phyloP scores from a whole-genome alignment of 92 coral and sea anemone species.

The Nematostella vectensis region DNA sequence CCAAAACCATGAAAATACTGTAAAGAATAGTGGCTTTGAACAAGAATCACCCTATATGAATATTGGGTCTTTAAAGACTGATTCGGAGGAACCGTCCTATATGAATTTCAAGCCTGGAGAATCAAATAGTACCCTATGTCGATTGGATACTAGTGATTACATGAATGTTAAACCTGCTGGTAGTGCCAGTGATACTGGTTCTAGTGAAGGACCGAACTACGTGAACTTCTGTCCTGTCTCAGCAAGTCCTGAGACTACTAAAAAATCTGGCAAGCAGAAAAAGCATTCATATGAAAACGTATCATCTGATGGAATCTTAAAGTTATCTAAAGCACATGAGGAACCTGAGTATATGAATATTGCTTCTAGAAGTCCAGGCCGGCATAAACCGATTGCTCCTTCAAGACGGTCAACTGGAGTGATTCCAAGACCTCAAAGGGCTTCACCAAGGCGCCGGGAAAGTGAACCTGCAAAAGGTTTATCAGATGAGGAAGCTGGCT shows the following conservation, averaged over 20 bases:
- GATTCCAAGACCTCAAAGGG: slow-evolving; percentile 2
- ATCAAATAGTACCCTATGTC: background rate
- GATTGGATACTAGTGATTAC: slow-evolving; percentile 17
- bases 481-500: slow-evolving; percentile 18
- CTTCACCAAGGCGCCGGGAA: slow-evolving; percentile 30
- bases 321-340: slow-evolving; percentile 25
- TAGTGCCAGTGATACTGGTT: background rate
- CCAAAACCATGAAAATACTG: too few relatives aligned
- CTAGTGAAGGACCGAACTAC: slow-evolving; percentile 18
- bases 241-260: background rate
- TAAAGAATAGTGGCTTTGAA: too few relatives aligned
- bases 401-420: slow-evolving; percentile 6
- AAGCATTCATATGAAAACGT: slow-evolving; percentile 53
- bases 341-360: slow-evolving; percentile 57
- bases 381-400: background rate
- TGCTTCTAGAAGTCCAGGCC: slow-evolving; percentile 16
- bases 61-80: background rate
- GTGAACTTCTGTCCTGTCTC: slow-evolving; percentile 38
- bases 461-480: slow-evolving; percentile 44
- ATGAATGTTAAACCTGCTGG: slow-evolving; percentile 43
- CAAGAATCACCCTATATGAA: background rate
- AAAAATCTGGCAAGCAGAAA: slow-evolving; percentile 4
- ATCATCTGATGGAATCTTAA: slow-evolving; percentile 33
- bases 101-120: slow-evolving; percentile 11
- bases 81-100: background rate